Percentiles rank a stretch among this genome's conserved stretches.
Evolutionary conservation across 92 coral and sea anemone species (phyloP).

Genomic region (Phymanthus crucifer): DNA sequence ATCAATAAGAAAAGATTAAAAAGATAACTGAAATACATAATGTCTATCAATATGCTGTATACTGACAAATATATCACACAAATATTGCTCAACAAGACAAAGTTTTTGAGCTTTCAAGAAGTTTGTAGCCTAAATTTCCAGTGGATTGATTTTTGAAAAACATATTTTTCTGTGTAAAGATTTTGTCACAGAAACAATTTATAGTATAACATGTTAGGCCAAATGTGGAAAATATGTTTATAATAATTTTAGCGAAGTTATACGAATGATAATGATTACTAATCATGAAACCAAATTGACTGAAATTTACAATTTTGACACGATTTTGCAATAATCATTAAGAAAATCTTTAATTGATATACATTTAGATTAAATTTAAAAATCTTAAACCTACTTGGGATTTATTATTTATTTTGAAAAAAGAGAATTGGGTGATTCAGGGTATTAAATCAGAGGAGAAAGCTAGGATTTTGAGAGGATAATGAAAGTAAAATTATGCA

Average conservation of each 20-base stretch:
- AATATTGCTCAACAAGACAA: too few relatives aligned
- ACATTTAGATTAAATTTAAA: conserved; percentile 19
- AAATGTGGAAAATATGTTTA: not conserved
- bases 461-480: not conserved
- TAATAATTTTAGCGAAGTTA: too few relatives aligned
- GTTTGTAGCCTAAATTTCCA: not conserved
- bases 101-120: not conserved
- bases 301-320: not conserved
- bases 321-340: not conserved
- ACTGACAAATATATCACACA: too few relatives aligned
- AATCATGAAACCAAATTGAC: not conserved
- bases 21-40: too few relatives aligned
- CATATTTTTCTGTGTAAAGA: not conserved
- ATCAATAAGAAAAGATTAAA: too few relatives aligned
- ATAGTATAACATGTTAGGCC: not conserved
- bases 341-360: not conserved
- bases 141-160: not conserved
- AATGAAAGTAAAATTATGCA: conserved; percentile 9
- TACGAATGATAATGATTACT: not conserved
- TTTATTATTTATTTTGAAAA: conserved; percentile 7
- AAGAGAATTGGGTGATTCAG: not conserved
- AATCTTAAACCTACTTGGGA: not conserved
- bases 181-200: not conserved
- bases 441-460: not conserved
- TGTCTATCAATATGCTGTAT: too few relatives aligned